Base-by-base conservation (phyloP, 2,797 vertebrate genomes). In the Tragelaphus eurycerus region DNA sequence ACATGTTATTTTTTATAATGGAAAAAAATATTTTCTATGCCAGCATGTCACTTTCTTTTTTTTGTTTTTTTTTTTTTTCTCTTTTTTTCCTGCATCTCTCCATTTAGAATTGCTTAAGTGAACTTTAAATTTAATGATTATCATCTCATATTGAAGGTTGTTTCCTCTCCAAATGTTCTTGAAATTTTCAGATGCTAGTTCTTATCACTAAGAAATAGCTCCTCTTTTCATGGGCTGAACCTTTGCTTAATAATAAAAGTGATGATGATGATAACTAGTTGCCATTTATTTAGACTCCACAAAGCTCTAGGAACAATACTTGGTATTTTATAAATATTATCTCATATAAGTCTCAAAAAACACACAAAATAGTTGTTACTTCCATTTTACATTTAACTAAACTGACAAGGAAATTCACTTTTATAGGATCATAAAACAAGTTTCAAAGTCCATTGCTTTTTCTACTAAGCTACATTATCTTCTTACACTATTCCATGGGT, bases 121-220 rank as follows among this genome's bases (percentile, higher is more conserved):
- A 96, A 95, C 59, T 96, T 95, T 86, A 94, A 79, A 96, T 94
- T 88, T 92, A 86, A 91, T 84, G 31, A 93, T 96, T 94, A 81
- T 86, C 43, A 93, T 85, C 86, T 96, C 78, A 82, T 60, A 90
- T 46, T 93, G 67, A 98, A 88, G 25, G 57, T 79, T 95, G 10
- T 86, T 95, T 95, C 52, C 60, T 94, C 91, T 93, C 55, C n/a
- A 97, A 90, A 86, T 96, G 57, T 29, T 88, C 74, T 96, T 83
- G 7, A 96, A 96, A 92, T 96, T 93, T 62, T 31, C 38, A 90
- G 31, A 86, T 88, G 52, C 17, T 67, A 78, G 25, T 89, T 97
- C n/a, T 83, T 95, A 91, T 92, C 67, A 85, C 21, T 57, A 19
- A 96, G 43, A 96, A 93, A 96, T 52, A 84, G 19, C 16, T 92